phyloP scores from a whole-genome alignment of 2,113 vertebrate genomes.

The Chloropsis hardwickii region DNA sequence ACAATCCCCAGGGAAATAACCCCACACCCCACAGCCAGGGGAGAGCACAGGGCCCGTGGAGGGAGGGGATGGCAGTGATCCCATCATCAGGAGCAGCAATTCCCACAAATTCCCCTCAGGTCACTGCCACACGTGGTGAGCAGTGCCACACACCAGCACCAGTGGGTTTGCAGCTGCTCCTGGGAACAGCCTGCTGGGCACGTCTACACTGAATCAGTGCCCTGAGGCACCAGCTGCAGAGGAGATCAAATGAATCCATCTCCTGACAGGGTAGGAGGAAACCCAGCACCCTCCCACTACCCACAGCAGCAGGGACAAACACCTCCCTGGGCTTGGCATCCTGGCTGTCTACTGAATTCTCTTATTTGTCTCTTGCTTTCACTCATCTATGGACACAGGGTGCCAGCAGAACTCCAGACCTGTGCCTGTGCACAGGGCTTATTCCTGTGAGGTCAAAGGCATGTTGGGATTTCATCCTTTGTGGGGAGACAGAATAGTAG shows the following conservation, averaged over 20 bases:
- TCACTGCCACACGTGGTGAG: not conserved
- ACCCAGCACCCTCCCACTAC: not conserved
- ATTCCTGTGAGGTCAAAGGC: not conserved
- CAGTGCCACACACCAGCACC: not conserved
- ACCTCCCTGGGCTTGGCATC: not conserved
- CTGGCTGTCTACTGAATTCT: not conserved
- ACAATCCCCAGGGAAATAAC: not conserved
- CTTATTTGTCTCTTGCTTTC: not conserved
- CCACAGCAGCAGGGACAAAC: not conserved
- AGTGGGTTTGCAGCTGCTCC: not conserved
- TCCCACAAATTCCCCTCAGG: not conserved
- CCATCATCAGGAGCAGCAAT: not conserved
- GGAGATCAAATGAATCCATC: not conserved
- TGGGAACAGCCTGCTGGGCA: not conserved
- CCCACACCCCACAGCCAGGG: not conserved
- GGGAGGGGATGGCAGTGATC: not conserved
- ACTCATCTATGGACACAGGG: fast-evolving
- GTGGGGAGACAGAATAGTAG: not conserved
- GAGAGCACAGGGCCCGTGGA: not conserved
- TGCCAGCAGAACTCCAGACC: not conserved
- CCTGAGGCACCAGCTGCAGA: not conserved
- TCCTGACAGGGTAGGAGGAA: not conserved
- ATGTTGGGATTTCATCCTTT: not conserved
- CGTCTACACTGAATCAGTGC: not conserved
- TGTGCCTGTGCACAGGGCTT: not conserved